These are phyloP conservation scores for Xestia rhomboidea DNA, from an alignment of 2,888 invertebrate species.

Conservation along the genomic window DNA sequence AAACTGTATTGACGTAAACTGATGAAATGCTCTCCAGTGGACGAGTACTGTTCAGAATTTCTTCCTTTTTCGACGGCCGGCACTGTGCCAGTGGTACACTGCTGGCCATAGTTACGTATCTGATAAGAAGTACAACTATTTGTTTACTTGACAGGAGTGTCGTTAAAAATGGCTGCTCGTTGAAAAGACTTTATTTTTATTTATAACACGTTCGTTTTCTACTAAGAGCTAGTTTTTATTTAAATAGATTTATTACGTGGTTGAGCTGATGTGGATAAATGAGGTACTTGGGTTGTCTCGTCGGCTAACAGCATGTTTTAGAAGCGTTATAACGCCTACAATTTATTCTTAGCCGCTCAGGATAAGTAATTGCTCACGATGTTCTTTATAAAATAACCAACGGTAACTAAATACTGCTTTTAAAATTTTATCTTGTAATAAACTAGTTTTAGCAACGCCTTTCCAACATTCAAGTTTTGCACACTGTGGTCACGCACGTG, in stretches of 20 bases:
- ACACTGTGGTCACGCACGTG: not conserved
- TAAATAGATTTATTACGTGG: conserved; percentile 52
- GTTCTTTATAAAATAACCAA: conserved; percentile 37
- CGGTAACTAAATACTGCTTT: conserved; percentile 33
- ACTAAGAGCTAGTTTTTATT: conserved; percentile 26
- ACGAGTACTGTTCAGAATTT: conserved; percentile 41
- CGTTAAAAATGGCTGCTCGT: conserved; percentile 24
- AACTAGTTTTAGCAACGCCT: conserved; percentile 15
- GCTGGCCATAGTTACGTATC: conserved; percentile 20
- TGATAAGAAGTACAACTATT: conserved; percentile 30
- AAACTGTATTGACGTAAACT: conserved; percentile 64
- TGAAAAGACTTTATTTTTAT: conserved; percentile 34
- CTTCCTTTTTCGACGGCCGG: conserved; percentile 44
- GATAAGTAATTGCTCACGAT: conserved; percentile 38
- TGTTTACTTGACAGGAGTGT: conserved; percentile 30
- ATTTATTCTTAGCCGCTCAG: conserved; percentile 35
- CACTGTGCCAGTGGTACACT: conserved; percentile 46
- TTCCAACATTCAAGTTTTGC: conserved; percentile 3
- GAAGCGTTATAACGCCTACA: conserved; percentile 39
- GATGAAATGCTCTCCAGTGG: conserved; percentile 61
- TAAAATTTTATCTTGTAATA: conserved; percentile 9
- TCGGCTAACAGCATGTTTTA: conserved; percentile 39
- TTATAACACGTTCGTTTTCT: conserved; percentile 44
- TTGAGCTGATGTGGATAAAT: conserved; percentile 56
- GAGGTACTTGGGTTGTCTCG: conserved; percentile 42